Conservation (phyloP, 2,888 invertebrate species). For the Graphium colonna region DNA sequence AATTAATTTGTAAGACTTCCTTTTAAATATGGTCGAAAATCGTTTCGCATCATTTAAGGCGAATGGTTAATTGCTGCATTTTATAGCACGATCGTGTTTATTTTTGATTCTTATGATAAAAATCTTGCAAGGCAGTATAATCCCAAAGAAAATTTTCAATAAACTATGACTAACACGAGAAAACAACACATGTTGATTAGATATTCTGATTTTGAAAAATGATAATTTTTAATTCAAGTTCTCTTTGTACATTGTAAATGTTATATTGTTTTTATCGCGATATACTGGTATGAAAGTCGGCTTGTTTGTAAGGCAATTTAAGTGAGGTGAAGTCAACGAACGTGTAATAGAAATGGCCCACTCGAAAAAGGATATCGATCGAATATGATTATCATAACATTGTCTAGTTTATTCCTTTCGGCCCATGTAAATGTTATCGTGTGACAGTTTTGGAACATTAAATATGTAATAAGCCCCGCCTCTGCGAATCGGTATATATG, state of each 20-base stretch:
- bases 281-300: no score
- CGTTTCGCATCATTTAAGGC: not conserved
- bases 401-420: slow-evolving; percentile 2
- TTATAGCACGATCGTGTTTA: not conserved
- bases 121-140: no score
- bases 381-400: slow-evolving; percentile 15
- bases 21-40: not conserved
- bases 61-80: not conserved
- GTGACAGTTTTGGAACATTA: not conserved
- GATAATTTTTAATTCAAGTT: no score
- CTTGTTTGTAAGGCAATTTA: not conserved
- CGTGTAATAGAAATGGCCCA: slow-evolving; percentile 11
- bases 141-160: no score
- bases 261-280: no score
- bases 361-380: slow-evolving; percentile 13
- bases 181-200: no score
- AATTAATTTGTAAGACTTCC: not conserved
- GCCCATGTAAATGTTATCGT: no score
- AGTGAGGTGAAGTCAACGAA: slow-evolving; percentile 12
- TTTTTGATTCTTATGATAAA: no score
- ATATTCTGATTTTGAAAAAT: no score
- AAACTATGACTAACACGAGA: no score
- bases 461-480: not conserved
- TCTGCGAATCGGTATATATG: no score
- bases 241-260: no score